These are phyloP conservation scores for Semotilus atromaculatus DNA, from an alignment of 2,797 vertebrate species.

Conservation along the genomic window DNA sequence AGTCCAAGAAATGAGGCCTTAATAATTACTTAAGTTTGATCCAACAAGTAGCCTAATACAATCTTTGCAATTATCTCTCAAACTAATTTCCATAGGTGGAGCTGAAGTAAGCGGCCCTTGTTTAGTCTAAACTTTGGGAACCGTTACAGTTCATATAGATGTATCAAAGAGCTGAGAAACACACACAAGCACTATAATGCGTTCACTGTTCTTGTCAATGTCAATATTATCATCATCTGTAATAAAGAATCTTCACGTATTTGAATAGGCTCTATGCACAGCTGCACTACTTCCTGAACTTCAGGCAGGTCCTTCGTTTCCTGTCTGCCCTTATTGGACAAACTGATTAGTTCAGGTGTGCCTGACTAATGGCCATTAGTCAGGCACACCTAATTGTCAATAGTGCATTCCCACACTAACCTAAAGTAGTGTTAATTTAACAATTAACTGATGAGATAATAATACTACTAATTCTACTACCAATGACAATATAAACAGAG, in stretches of 20 bases:
- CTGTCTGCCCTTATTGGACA: no score
- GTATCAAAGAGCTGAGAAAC: neutral
- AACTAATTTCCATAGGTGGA: neutral
- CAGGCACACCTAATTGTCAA: no score
- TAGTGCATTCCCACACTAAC: no score
- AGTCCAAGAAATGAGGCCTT: neutral
- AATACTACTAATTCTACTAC: no score
- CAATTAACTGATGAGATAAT: no score
- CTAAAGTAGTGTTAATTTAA: no score
- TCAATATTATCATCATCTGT: neutral
- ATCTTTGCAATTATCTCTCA: neutral
- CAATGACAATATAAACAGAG: no score
- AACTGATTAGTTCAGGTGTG: no score
- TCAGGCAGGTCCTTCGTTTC: no score
- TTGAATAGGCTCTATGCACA: no score
- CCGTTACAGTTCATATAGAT: conserved; percentile 13
- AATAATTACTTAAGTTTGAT: neutral
- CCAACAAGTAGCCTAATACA: neutral
- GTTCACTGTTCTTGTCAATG: neutral
- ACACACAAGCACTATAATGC: neutral
- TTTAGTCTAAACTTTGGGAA: conserved; percentile 5
- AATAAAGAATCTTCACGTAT: neutral
- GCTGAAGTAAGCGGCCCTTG: conserved; percentile 16
- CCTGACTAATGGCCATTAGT: no score
- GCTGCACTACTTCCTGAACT: no score